A percentile compares a stretch with the other conserved stretches of the same genome.
Evolutionary conservation across 1,140 invertebrate genomes (phyloP).

Genomic region (Babylonia areolata): DNA sequence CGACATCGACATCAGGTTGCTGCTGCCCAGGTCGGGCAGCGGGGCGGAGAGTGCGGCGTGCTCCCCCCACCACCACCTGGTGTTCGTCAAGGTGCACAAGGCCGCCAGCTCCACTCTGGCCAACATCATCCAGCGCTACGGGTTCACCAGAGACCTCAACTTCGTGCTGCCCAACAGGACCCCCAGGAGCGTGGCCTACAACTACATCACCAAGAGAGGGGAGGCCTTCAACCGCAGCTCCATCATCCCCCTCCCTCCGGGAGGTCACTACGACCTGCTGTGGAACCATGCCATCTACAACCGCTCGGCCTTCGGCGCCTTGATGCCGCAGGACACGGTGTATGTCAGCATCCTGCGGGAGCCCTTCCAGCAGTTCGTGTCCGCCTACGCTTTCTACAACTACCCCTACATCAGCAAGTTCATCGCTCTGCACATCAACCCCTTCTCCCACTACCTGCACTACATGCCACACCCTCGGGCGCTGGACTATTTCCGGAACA

Average conservation of each 20-base stretch:
- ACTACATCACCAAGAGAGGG: constrained; percentile 41
- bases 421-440: background rate
- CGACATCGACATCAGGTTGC: background rate
- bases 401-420: constrained; percentile 17
- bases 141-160: constrained; percentile 39
- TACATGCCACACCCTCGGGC: background rate
- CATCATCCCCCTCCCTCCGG: constrained; percentile 39
- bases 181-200: constrained; percentile 30
- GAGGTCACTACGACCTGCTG: constrained; percentile 56
- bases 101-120: constrained; percentile 51
- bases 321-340: constrained; percentile 59
- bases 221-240: constrained; percentile 31
- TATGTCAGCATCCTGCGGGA: constrained; percentile 65
- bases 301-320: constrained; percentile 41
- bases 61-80: constrained; percentile 42
- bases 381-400: constrained; percentile 60
- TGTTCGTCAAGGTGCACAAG: constrained; percentile 56
- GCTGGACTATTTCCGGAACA: constrained; percentile 57
- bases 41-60: constrained; percentile 9
- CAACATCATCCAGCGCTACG: constrained; percentile 55
- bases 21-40: background rate
- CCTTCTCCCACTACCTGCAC: background rate
- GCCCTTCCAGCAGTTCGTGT: constrained; percentile 63
- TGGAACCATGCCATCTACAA: constrained; percentile 63
- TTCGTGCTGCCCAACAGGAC: constrained; percentile 48